These are phyloP conservation scores for Lepisosteus osseus DNA, from an alignment of 2,113 vertebrate genomes.

Conservation along the genomic window DNA sequence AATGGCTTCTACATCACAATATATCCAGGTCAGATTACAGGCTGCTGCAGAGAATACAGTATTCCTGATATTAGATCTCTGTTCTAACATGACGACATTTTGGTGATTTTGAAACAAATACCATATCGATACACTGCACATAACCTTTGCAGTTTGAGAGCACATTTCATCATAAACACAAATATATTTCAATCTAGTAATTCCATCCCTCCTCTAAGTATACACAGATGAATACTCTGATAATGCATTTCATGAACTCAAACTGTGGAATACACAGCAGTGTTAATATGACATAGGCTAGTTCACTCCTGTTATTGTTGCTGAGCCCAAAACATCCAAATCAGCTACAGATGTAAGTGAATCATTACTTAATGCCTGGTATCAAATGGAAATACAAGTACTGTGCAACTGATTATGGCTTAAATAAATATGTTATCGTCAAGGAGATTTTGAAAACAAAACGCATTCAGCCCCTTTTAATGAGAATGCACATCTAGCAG, in stretches of 20 bases:
- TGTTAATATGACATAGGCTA: too few species aligned
- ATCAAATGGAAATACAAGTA: background rate
- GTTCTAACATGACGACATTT: slow-evolving; percentile 16
- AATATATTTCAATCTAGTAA: too few species aligned
- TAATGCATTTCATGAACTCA: too few species aligned
- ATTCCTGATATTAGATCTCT: slow-evolving; percentile 6
- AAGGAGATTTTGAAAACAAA: background rate
- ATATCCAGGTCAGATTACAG: slow-evolving; percentile 1
- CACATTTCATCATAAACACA: too few species aligned
- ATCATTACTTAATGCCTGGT: background rate
- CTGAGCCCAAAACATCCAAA: background rate
- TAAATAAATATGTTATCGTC: background rate
- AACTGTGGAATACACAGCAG: too few species aligned
- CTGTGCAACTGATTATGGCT: background rate
- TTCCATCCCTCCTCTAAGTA: too few species aligned
- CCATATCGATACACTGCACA: background rate
- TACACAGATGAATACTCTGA: too few species aligned
- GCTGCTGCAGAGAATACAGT: background rate
- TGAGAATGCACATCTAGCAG: too few species aligned
- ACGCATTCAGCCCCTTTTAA: too few species aligned
- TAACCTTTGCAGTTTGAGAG: background rate
- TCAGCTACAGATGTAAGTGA: background rate
- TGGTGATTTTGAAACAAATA: slow-evolving; percentile 17
- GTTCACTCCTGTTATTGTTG: too few species aligned
- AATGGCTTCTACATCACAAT: background rate